phyloP scores from a whole-genome alignment of 2,113 vertebrate species.

The Neogobius melanostomus region DNA sequence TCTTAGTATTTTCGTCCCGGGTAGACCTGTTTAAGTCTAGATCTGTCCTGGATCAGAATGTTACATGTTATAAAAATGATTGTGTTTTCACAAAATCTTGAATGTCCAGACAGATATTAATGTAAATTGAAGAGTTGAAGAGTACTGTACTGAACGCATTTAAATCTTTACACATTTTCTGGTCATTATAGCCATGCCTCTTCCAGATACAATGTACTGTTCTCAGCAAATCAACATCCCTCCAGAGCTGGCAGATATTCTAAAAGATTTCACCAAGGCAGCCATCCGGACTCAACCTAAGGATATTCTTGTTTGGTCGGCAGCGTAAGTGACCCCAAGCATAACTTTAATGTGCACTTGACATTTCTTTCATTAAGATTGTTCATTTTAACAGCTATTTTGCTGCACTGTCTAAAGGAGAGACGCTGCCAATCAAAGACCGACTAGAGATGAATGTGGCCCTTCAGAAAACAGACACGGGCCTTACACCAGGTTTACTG shows the following conservation, averaged over 20 bases:
- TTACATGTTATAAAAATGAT: too few relatives aligned
- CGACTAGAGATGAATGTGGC: conserved; percentile 79
- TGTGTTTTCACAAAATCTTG: too few relatives aligned
- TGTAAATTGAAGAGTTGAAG: too few relatives aligned
- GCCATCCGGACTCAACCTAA: conserved; percentile 89
- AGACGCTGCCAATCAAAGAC: conserved; percentile 85
- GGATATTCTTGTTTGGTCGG: conserved; percentile 88
- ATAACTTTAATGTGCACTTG: too few relatives aligned
- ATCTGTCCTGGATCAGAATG: too few relatives aligned
- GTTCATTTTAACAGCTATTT: conserved; percentile 82
- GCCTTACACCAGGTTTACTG: conserved; percentile 86
- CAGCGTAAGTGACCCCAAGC: conserved; percentile 78
- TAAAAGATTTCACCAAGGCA: conserved; percentile 93
- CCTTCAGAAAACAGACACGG: conserved; percentile 73
- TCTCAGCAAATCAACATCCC: conserved; percentile 92
- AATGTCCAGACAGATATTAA: too few relatives aligned
- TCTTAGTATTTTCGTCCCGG: too few relatives aligned
- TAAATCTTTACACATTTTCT: not conserved
- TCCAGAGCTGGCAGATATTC: conserved; percentile 83
- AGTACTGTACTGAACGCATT: too few relatives aligned
- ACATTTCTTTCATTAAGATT: not conserved
- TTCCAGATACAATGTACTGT: conserved; percentile 86
- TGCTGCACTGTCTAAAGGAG: conserved; percentile 81
- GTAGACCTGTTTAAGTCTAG: too few relatives aligned
- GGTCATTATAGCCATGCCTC: conserved; percentile 79